A percentile compares a stretch with the other conserved stretches of the same genome.
Evolutionary conservation across 2,797 vertebrate genomes (phyloP).

Genomic region (Sphenodon punctatus): DNA sequence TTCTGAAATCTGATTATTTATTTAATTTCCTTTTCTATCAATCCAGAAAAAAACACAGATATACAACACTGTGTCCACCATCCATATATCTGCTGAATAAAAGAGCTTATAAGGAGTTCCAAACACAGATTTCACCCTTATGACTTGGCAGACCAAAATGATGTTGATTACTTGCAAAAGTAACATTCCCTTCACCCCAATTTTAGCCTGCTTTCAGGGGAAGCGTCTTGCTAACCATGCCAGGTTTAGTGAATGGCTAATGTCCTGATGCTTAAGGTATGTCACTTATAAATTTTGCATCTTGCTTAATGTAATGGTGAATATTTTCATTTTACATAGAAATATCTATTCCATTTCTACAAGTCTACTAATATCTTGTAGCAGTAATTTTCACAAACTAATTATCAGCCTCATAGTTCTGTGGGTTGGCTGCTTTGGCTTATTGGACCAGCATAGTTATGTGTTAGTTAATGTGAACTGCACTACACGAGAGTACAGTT

Average conservation of each 20-base stretch:
- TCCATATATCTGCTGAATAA: background rate
- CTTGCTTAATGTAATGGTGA: background rate
- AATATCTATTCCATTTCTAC: background rate
- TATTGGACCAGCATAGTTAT: too few relatives aligned
- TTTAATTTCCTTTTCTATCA: background rate
- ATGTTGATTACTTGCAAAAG: background rate
- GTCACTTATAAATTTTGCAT: background rate
- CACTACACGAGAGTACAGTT: too few relatives aligned
- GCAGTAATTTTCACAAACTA: background rate
- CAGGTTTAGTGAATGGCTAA: background rate
- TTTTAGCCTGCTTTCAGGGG: background rate
- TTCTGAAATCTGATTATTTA: background rate
- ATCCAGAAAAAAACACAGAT: background rate
- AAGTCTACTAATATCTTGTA: background rate
- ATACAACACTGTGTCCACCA: fast-evolving
- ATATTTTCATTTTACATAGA: background rate
- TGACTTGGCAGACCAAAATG: background rate
- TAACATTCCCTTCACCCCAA: background rate
- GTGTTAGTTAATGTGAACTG: too few relatives aligned
- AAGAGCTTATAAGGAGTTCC: background rate
- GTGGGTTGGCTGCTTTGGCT: too few relatives aligned
- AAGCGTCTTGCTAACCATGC: background rate
- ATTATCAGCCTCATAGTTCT: too few relatives aligned
- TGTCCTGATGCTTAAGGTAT: background rate
- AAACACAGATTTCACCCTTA: background rate